phyloP scores from a whole-genome alignment of 2,797 vertebrate genomes.

The Schizothorax lantsangensis region DNA sequence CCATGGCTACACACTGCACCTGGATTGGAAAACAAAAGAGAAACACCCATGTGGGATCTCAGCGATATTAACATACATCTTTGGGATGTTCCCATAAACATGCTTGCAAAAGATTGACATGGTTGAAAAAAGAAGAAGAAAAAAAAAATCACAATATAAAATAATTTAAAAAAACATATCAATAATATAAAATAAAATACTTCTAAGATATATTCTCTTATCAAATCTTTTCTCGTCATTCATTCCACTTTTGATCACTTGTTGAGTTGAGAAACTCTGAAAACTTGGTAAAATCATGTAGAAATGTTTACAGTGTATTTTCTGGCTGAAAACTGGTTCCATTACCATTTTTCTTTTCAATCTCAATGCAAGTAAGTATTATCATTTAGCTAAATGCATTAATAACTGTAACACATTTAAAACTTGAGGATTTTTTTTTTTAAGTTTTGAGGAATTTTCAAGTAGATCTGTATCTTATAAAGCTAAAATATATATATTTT shows the following conservation, averaged over 20 bases:
- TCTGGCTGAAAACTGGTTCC: not conserved
- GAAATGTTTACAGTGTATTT: not conserved
- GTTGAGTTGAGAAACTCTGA: not conserved
- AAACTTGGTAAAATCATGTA: too few relatives aligned
- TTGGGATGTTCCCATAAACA: not conserved
- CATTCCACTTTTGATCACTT: not conserved
- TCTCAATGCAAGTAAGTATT: not conserved
- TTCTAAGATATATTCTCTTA: not conserved
- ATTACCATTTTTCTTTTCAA: not conserved
- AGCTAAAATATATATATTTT: not conserved
- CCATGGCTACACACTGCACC: slow-evolving; percentile 67
- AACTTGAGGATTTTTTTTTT: not conserved
- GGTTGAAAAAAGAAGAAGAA: not conserved
- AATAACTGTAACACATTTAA: not conserved
- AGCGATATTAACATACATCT: not conserved
- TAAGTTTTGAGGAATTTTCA: not conserved
- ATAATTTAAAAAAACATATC: not conserved
- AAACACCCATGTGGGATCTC: not conserved
- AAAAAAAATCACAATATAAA: not conserved
- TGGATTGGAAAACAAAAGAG: slow-evolving; percentile 44
- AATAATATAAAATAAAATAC: not conserved
- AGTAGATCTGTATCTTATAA: not conserved
- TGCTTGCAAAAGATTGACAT: not conserved
- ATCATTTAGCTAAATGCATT: not conserved
- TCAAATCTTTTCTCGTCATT: not conserved